Conservation (phyloP, 1,140 invertebrate genomes). For the Drosophila arawakana region DNA sequence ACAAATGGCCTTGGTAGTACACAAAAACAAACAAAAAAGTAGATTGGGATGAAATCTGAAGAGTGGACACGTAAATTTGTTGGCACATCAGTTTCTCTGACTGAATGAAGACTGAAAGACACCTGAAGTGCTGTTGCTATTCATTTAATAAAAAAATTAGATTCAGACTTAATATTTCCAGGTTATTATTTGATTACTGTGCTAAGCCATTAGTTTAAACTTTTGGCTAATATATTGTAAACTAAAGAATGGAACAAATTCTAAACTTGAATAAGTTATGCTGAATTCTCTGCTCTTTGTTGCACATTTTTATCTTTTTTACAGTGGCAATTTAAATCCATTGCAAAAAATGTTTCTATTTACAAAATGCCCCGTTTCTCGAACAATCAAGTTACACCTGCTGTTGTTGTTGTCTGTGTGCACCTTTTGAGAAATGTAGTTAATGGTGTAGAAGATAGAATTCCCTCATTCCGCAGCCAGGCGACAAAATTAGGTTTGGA, state of each 20-base stretch:
- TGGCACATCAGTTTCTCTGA: constrained; percentile 13
- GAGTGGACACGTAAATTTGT: constrained; percentile 25
- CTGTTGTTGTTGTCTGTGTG: not conserved
- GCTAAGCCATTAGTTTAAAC: not conserved
- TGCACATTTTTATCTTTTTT: not conserved
- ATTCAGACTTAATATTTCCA: too few relatives aligned
- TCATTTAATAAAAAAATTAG: too few relatives aligned
- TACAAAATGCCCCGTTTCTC: constrained; percentile 6
- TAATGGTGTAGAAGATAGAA: constrained; percentile 33
- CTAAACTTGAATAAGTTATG: not conserved
- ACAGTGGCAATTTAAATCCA: not conserved
- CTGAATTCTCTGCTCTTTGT: not conserved
- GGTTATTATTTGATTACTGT: too few relatives aligned
- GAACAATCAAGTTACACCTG: not conserved
- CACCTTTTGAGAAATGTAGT: constrained; percentile 25
- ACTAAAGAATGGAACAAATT: too few relatives aligned
- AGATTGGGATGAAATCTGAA: constrained; percentile 5
- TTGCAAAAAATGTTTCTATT: constrained; percentile 6
- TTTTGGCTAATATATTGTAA: too few relatives aligned
- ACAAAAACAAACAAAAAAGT: constrained; percentile 28
- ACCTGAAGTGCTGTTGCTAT: not conserved
- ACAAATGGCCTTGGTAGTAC: constrained; percentile 8
- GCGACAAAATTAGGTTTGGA: constrained; percentile 26
- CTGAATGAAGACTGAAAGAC: constrained; percentile 15
- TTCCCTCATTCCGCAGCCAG: not conserved